Evolutionary conservation across 2,797 vertebrate genomes (phyloP).

Genomic region (Euthynnus affinis): DNA sequence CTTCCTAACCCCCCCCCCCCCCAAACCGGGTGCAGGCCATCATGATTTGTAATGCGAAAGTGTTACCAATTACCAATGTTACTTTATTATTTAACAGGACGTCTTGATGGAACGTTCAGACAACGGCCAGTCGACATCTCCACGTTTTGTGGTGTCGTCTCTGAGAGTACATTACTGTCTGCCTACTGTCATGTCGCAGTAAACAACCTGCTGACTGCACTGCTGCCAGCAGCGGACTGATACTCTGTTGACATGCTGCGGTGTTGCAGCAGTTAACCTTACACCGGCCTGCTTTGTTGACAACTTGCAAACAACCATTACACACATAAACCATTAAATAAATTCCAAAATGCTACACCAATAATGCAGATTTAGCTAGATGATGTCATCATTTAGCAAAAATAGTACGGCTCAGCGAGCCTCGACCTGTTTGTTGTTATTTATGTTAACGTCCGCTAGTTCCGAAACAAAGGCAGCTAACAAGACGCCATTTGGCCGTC

Average conservation of each 20-base stretch:
- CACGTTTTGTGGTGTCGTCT: no score
- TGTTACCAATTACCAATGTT: no score
- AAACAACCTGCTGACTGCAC: not conserved
- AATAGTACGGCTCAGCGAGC: not conserved
- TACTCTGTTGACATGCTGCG: constrained; percentile 31
- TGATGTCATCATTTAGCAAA: no score
- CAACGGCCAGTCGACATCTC: no score
- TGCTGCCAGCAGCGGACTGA: not conserved
- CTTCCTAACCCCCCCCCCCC: no score
- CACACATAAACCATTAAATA: not conserved
- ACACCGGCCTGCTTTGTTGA: not conserved
- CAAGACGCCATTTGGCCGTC: not conserved
- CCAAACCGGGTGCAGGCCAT: no score
- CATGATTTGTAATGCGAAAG: no score
- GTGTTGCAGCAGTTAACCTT: constrained; percentile 30
- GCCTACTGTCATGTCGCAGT: not conserved
- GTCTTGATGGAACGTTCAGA: no score
- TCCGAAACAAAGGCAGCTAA: not conserved
- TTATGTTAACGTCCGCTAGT: not conserved
- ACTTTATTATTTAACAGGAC: no score
- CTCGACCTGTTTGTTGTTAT: not conserved
- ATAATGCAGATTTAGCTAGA: no score
- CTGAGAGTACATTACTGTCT: no score
- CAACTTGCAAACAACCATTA: not conserved
- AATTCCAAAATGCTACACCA: no score